These are phyloP conservation scores for Psammodynastes pulverulentus DNA, from an alignment of 2,113 vertebrate genomes.

Conservation along the genomic window DNA sequence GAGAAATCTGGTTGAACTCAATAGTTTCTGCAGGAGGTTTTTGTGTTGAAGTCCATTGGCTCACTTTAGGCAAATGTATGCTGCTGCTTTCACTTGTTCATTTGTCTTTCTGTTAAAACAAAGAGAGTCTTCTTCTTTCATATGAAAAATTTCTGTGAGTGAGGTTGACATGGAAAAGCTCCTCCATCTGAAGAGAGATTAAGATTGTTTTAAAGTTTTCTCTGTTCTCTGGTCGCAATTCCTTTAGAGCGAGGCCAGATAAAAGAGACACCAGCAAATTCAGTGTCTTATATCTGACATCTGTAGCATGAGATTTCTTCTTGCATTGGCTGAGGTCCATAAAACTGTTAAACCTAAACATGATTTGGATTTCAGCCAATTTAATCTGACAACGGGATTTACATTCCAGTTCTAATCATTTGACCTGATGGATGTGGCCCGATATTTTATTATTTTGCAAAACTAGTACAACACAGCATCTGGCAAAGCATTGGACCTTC, in stretches of 20 bases:
- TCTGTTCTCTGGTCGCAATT: not conserved
- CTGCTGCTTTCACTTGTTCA: constrained; percentile 24
- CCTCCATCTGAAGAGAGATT: constrained; percentile 17
- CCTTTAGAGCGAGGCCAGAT: constrained; percentile 7
- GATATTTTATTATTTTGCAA: not conserved
- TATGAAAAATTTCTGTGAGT: constrained; percentile 23
- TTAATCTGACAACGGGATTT: constrained; percentile 9
- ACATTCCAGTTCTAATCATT: constrained; percentile 6
- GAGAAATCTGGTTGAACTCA: constrained; percentile 59
- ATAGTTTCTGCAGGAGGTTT: constrained; percentile 59
- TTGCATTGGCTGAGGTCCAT: constrained; percentile 8
- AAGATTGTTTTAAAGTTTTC: constrained; percentile 42
- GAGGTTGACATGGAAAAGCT: constrained; percentile 1
- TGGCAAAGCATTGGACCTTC: not conserved
- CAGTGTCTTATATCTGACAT: not conserved
- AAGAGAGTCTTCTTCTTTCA: constrained; percentile 29
- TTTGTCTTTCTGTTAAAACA: constrained; percentile 31
- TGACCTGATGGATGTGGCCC: constrained; percentile 1
- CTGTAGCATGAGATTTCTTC: constrained; percentile 12
- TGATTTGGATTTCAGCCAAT: not conserved
- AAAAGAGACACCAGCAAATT: not conserved
- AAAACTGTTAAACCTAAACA: constrained; percentile 3
- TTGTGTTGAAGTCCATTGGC: constrained; percentile 50
- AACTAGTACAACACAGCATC: not conserved
- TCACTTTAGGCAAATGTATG: constrained; percentile 36